Evolutionary conservation across 2,113 vertebrate genomes (phyloP).

Genomic region (Alosa alosa): DNA sequence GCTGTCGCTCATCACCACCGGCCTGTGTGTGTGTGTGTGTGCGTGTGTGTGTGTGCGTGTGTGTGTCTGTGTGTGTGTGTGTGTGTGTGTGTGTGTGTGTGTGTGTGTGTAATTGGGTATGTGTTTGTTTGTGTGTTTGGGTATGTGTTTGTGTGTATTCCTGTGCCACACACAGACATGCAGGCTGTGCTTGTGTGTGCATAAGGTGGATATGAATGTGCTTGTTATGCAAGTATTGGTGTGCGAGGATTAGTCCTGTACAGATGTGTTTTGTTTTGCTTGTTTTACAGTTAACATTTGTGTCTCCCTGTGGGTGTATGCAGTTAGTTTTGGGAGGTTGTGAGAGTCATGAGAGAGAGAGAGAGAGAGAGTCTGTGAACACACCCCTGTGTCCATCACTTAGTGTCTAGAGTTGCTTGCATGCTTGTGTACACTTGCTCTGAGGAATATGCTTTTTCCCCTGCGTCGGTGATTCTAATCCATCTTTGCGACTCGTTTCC

Average conservation of each 20-base stretch:
- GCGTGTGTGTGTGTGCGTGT: constrained; percentile 13
- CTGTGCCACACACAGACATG: not conserved
- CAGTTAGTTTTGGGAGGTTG: not conserved
- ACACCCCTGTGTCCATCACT: constrained; percentile 4
- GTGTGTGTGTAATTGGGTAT: not conserved
- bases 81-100: not conserved
- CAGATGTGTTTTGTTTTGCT: not conserved
- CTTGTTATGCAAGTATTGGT: not conserved
- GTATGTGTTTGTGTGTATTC: constrained; percentile 21
- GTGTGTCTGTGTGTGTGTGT: not conserved
- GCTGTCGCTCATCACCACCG: constrained; percentile 61
- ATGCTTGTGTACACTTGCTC: not conserved
- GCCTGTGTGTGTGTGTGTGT: constrained; percentile 35
- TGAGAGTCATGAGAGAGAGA: not conserved
- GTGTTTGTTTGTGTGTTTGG: constrained; percentile 3
- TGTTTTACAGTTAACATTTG: not conserved
- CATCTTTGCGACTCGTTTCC: constrained; percentile 9
- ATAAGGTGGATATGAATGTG: constrained; percentile 1
- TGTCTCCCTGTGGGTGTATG: not conserved
- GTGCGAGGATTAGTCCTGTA: not conserved
- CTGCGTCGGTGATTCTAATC: constrained; percentile 11
- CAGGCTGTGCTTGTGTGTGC: constrained; percentile 9
- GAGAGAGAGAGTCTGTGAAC: not conserved
- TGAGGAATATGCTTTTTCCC: constrained; percentile 22
- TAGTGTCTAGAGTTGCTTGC: not conserved